Base-by-base conservation (phyloP, 2,888 invertebrate genomes). In the Drosophila incognita region DNA sequence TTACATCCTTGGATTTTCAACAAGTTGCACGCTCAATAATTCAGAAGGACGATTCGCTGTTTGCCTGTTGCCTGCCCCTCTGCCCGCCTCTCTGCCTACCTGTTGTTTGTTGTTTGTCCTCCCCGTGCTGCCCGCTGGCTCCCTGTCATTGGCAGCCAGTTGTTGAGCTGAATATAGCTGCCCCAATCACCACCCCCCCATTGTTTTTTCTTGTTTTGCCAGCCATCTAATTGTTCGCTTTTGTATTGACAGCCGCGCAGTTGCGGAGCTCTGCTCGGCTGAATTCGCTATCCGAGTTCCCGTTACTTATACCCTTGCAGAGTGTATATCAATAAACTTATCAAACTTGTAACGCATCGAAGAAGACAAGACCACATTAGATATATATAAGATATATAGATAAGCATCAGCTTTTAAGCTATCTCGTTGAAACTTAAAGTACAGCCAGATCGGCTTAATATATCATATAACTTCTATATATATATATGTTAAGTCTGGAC, bases 1-100 rank as follows among this genome's bases (percentile, higher is more conserved):
- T 76, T 69, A 52, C 69, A 88, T 79, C 79, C 85, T 83, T 88
- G 87, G 74, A 81, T 75, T 88, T 75, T 81, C 88, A 85, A 88
- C 86, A 85, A 85, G 85, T 86, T 88, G 87, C 69, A 66, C 76
- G 74, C 82, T 87, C 82, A 87, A 87, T 84, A 87, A 88, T 88
- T 88, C 74, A 88, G 83, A 81, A 88, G 81, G 84, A 82, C 83
- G 78, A 74, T 48, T 79, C 76, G 83, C 76, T 86, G 80, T 83
- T 81, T 84, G 84, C 81, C 83, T 53, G 68, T 63, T 64, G 56
- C 33, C 59, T 54, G 49, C 36, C 36, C 35, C 15, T 29, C 62
- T 46, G 27, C 33, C 33, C 40, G 38, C 33, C 59, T 49, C 24
- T 35, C 57, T 59, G 60, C 46, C 42, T 36, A 15, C 31, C 49